Conservation (phyloP, 2,797 vertebrate genomes). For the Notamacropus eugenii region DNA sequence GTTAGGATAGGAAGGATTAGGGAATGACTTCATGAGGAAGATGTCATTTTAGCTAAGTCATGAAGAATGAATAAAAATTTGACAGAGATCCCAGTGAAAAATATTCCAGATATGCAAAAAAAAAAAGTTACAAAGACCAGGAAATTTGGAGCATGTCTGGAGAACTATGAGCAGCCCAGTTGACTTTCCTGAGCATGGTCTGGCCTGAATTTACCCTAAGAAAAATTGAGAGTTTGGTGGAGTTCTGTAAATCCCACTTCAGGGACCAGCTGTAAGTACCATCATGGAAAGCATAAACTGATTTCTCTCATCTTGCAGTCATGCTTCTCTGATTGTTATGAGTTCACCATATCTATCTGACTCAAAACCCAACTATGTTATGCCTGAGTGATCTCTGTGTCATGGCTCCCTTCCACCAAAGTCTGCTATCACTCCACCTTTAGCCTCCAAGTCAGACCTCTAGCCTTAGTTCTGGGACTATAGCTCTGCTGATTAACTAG, state of each 20-base stretch:
- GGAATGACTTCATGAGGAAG: too few species aligned
- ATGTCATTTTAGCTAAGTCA: too few species aligned
- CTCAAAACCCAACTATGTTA: neutral
- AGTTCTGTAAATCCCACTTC: neutral
- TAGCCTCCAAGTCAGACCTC: neutral
- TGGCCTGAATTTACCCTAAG: neutral
- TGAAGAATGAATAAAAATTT: too few species aligned
- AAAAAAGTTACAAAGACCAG: too few species aligned
- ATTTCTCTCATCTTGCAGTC: neutral
- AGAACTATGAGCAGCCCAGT: neutral
- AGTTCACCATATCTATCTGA: neutral
- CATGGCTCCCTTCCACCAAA: neutral
- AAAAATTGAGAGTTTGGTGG: neutral
- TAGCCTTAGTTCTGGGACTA: neutral
- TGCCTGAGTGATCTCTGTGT: neutral
- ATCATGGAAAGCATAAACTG: neutral
- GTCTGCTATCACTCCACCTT: neutral
- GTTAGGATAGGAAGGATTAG: too few species aligned
- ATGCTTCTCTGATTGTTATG: neutral
- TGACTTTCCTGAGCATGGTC: neutral
- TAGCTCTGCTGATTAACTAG: neutral
- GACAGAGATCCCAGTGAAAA: too few species aligned
- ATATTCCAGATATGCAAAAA: too few species aligned
- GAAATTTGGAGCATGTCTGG: neutral
- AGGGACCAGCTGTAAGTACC: neutral